phyloP scores from a whole-genome alignment of 2,888 invertebrate species.

The Alloscopus bannaensis region DNA sequence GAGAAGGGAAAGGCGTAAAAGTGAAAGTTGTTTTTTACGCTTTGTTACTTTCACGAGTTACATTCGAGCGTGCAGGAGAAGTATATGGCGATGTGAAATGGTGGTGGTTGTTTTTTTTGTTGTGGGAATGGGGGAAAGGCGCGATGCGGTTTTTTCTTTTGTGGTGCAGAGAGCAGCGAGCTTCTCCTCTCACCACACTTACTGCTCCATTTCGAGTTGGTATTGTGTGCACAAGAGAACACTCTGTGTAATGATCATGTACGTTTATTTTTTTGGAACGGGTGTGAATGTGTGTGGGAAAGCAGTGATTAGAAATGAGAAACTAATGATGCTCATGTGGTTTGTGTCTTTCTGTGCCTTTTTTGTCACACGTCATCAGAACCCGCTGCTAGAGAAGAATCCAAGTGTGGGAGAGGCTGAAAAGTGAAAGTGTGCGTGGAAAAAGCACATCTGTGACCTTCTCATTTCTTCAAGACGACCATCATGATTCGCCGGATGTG shows the following conservation, averaged over 20 bases:
- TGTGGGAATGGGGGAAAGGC: not conserved
- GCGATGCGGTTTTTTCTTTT: slow-evolving; percentile 20
- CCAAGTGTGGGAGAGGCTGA: not conserved
- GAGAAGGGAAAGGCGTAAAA: slow-evolving; percentile 33
- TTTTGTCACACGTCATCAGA: slow-evolving; percentile 50
- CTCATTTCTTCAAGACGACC: not conserved
- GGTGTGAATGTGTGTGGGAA: not conserved
- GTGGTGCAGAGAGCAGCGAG: not conserved
- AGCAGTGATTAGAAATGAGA: slow-evolving; percentile 54
- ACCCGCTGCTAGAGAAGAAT: not conserved
- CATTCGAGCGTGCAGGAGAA: not conserved
- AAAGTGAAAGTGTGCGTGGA: not conserved
- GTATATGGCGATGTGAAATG: slow-evolving; percentile 11
- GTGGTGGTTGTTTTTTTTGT: not conserved
- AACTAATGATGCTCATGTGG: slow-evolving; percentile 64
- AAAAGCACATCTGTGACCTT: not conserved
- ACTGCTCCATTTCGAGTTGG: too few relatives aligned
- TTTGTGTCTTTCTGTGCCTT: slow-evolving; percentile 41
- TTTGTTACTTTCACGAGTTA: slow-evolving; percentile 38
- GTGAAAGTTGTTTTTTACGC: slow-evolving; percentile 62
- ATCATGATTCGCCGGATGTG: not conserved
- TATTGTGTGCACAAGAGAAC: too few relatives aligned
- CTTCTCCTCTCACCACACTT: too few relatives aligned
- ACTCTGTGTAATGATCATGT: too few relatives aligned
- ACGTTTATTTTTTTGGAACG: not conserved